A percentile compares a stretch with the other conserved stretches of the same genome.
These are phyloP conservation scores for Scaptodrosophila latifasciaeformis DNA, from an alignment of 2,888 invertebrate genomes.

Conservation along the genomic window DNA sequence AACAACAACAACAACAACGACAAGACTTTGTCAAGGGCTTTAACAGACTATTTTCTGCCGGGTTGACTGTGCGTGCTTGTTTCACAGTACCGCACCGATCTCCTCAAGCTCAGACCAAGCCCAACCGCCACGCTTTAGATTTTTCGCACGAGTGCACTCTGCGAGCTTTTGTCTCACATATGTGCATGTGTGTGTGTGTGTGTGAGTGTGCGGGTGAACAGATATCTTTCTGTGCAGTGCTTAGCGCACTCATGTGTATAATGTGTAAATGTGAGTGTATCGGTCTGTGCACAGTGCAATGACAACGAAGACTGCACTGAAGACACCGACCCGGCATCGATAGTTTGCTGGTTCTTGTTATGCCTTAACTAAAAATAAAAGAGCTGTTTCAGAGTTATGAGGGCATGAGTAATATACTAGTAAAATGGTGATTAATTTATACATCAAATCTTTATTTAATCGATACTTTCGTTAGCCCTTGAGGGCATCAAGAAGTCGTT, in stretches of 20 bases:
- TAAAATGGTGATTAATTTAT: no score
- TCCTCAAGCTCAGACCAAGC: not conserved
- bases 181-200: slow-evolving; percentile 15
- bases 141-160: slow-evolving; percentile 45
- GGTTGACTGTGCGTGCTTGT: slow-evolving; percentile 16
- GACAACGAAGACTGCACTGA: not conserved
- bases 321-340: slow-evolving; percentile 28
- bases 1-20: no score
- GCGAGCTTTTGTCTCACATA: slow-evolving; percentile 6
- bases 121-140: not conserved
- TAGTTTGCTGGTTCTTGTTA: slow-evolving; percentile 4
- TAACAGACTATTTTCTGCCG: slow-evolving; percentile 23
- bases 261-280: no score
- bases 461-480: not conserved
- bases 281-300: no score
- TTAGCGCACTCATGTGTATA: slow-evolving; percentile 50
- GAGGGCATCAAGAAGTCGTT: no score
- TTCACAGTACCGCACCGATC: not conserved
- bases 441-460: no score
- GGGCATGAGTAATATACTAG: no score
- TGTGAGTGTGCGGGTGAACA: not conserved
- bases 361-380: no score
- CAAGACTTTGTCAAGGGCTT: slow-evolving; percentile 13
- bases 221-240: slow-evolving; percentile 5
- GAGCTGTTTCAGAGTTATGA: no score